Base-by-base conservation (phyloP, 2,888 invertebrate species). In the Apamea anceps region DNA sequence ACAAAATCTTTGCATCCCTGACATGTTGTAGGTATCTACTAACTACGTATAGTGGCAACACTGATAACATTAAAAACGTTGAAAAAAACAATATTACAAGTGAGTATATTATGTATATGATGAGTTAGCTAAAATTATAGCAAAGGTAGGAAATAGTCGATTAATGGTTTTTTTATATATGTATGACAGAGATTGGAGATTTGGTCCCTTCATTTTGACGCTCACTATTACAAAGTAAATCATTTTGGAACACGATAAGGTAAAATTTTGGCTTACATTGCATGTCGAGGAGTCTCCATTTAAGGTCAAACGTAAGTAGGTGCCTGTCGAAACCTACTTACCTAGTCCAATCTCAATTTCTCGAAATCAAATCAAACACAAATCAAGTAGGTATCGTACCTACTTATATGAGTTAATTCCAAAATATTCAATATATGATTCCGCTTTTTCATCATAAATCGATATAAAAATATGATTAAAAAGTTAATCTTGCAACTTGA, bases 351-450 rank as follows among this genome's bases (percentile, higher is more conserved):
- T 48, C 0, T 32, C 70, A 70, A 51, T 70, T 37, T 66, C 13
- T 54, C 6, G 7, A 81, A 72, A 54, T 67, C 42, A 60, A 57
- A 79, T 70, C 13, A 80, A 63, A 65, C 0, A 32, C 12, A 65
- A 77, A 65, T 54, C 21, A 70, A 79, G 37, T 72, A 32, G 13
- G 28, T 37, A 48, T 48, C 32, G 21, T n/a, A 45, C 10, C 0
- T 37, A 32, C 32, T 32, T n/a, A 67, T 2, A 65, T 8, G 63
- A 71, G 32, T 25, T 21, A 45, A 66, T 77, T 42, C 60, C 25
- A 48, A 28, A 45, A 68, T 18, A 72, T 68, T 67, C 18, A 62
- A 37, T 45, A 45, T 32, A 10, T 15, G 10, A 57, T 63, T 48
- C 21, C 42, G n/a, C 7, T 48, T 48, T 72, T 54, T 18, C 12